These are phyloP conservation scores for Psylliodes chrysocephalus DNA, from an alignment of 2,888 invertebrate genomes.

Conservation along the genomic window DNA sequence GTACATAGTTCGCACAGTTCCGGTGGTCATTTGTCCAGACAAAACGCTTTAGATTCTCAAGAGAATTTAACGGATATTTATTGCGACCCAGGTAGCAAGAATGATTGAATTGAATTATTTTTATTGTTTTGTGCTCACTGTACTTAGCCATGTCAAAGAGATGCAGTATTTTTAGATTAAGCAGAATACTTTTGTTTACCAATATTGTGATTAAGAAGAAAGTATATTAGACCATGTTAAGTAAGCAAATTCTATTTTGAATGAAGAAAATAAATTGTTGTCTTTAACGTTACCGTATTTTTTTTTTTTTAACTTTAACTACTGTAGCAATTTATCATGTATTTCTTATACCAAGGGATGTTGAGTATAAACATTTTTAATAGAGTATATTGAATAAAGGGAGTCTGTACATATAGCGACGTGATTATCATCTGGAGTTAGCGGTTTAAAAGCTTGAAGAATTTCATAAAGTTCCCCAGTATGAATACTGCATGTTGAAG, in stretches of 20 bases:
- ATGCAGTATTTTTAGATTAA: conserved; percentile 43
- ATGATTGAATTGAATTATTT: conserved; percentile 30
- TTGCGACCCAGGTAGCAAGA: conserved; percentile 55
- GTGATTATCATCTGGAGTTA: too few species aligned
- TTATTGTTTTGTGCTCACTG: conserved; percentile 3
- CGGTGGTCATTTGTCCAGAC: conserved; percentile 56
- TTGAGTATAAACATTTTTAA: too few species aligned
- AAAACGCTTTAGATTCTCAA: conserved; percentile 59
- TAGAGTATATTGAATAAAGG: too few species aligned
- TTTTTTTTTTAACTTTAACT: neutral
- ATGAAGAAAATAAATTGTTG: conserved; percentile 32
- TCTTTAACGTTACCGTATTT: conserved; percentile 8
- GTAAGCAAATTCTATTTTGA: conserved; percentile 32
- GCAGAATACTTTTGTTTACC: conserved; percentile 39
- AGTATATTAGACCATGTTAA: conserved; percentile 31
- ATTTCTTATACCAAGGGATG: too few species aligned
- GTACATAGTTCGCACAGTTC: conserved; percentile 55
- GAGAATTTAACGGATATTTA: conserved; percentile 58
- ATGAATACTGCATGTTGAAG: too few species aligned
- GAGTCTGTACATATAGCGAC: too few species aligned
- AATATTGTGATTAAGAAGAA: conserved; percentile 32
- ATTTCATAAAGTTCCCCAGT: too few species aligned
- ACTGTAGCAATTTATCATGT: too few species aligned
- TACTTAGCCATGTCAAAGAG: conserved; percentile 15
- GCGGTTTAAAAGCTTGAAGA: too few species aligned